Base-by-base conservation (phyloP, 2,797 vertebrate species). In the Enteromius unitaeniatus region DNA sequence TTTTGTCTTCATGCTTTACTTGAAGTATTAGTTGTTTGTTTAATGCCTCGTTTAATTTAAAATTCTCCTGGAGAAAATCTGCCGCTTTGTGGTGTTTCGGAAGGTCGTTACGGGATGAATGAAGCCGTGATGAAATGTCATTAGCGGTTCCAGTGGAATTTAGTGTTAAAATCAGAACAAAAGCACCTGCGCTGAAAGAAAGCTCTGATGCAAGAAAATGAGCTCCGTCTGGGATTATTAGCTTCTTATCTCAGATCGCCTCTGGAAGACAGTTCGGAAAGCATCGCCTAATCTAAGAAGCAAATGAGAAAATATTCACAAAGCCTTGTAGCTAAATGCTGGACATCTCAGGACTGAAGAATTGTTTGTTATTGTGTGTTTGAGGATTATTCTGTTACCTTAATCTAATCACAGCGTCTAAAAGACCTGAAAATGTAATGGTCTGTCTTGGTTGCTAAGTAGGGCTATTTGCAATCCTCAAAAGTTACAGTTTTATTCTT, bases 221-320 rank as follows among this genome's bases (percentile, higher is more conserved):
- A 85, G 69, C 67, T 53, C 37, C 62, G 78, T 70, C 60, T 58
- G 86, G 51, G 82, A 87, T 76, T 84, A 70, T 84, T 86, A 70
- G 72, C 78, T 45, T 26, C 72, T 84, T 86, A 84, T 86, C 85
- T 70, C 51, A 0, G 40, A 73, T 83, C 81, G 60, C 40, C 60
- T 86, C 74, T 58, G 37, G 14, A 82, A 69, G 79, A 78, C 65
- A 2, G 42, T 69, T 49, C n/a, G 58, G 15, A 64, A 64, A 75
- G 26, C 82, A 49, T 78, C 31, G 17, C 1, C 73, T 84, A 60
- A 53, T 76, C 73, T 81, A 78, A 55, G 78, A 60, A 69, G 65
- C 65, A 34, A 68, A 65, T 51, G 37, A 76, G 58, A 67, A 83
- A 81, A 53, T 75, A 58, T 72, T 23, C 77, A 51, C 17, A 60